These are phyloP conservation scores for rat (Rattus norvegicus) DNA, from an alignment of 2,113 vertebrate species.

Conservation along the genomic window DNA sequence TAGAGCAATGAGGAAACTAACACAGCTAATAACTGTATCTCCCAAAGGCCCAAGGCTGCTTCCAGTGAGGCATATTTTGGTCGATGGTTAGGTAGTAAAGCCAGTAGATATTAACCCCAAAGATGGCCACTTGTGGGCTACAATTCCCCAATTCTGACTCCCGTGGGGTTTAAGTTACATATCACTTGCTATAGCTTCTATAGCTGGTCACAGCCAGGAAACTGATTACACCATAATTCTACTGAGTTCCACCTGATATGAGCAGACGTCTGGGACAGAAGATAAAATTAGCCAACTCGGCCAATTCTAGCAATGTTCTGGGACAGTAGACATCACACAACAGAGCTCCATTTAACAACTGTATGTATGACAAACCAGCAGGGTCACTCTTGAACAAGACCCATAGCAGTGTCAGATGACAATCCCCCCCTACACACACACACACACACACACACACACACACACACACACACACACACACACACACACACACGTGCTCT, in stretches of 20 bases:
- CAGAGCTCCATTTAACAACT: neutral
- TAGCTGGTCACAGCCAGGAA: too few species aligned
- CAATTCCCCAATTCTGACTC: neutral
- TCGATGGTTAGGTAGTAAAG: neutral
- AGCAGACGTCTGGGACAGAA: neutral
- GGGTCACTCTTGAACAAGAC: neutral
- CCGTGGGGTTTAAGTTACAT: neutral
- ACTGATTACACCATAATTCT: fast-evolving
- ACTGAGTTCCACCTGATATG: neutral
- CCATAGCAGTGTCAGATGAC: too few species aligned
- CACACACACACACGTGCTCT: neutral
- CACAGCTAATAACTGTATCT: fast-evolving
- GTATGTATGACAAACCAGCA: fast-evolving
- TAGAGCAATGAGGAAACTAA: fast-evolving
- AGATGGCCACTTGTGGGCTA: too few species aligned
- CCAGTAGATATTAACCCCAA: too few species aligned
- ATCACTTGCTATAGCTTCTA: fast-evolving
- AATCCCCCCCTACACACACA: fast-evolving
- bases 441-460: neutral
- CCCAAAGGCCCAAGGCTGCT: neutral
- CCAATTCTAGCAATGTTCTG: neutral
- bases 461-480: too few species aligned
- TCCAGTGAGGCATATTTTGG: neutral
- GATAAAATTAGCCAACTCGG: neutral
- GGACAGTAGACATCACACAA: neutral